A percentile compares a stretch with the other conserved stretches of the same genome.
These are phyloP conservation scores for Ascaphus truei DNA, from an alignment of 2,113 vertebrate genomes.

Conservation along the genomic window DNA sequence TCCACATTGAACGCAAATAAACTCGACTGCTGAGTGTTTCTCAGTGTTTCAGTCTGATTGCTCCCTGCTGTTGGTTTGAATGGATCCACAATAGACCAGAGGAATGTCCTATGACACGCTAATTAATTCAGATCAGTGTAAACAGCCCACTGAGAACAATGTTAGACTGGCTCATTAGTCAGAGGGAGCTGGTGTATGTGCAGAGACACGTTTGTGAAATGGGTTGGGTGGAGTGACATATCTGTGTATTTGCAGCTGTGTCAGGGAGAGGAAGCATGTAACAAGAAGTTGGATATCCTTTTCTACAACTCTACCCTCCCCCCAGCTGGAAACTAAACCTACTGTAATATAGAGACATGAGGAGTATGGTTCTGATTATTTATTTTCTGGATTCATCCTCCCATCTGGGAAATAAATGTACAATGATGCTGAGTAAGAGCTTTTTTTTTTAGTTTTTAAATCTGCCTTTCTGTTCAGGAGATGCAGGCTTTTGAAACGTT, in stretches of 20 bases:
- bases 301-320: background rate
- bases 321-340: background rate
- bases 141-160: background rate
- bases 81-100: background rate
- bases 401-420: too few relatives aligned
- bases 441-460: too few relatives aligned
- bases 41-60: background rate
- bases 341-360: too few relatives aligned
- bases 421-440: too few relatives aligned
- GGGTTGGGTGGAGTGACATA: constrained; percentile 21
- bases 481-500: too few relatives aligned
- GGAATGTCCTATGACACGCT: background rate
- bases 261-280: background rate
- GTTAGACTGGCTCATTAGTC: background rate
- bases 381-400: too few relatives aligned
- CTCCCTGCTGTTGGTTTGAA: background rate
- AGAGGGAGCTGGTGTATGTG: constrained; percentile 10
- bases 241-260: background rate
- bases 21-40: background rate
- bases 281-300: background rate
- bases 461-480: too few relatives aligned
- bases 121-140: background rate
- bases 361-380: too few relatives aligned
- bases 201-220: constrained; percentile 1
- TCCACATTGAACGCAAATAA: background rate